Evolutionary conservation across 2,888 invertebrate genomes (phyloP).

Genomic region (Hirtodrosophila alboralis): DNA sequence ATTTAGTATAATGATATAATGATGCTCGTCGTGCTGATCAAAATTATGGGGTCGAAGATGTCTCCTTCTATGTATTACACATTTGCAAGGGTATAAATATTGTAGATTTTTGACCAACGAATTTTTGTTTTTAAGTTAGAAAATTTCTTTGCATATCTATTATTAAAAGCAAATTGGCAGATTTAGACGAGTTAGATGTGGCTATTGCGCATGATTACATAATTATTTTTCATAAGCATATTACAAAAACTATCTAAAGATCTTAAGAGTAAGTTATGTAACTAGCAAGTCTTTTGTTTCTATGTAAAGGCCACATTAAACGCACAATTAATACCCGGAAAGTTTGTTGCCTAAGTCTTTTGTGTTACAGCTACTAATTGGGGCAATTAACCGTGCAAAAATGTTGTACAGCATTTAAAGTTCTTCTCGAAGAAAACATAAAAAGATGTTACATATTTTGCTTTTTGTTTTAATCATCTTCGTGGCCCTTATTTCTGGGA

Average conservation of each 20-base stretch:
- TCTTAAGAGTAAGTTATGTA: slow-evolving; percentile 19
- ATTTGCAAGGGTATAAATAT: too few relatives aligned
- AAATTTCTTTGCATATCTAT: too few relatives aligned
- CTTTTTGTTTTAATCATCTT: too few relatives aligned
- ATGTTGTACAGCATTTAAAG: not conserved
- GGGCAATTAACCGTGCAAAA: slow-evolving; percentile 22
- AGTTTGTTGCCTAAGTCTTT: slow-evolving; percentile 74
- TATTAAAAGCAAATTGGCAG: too few relatives aligned
- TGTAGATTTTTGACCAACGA: too few relatives aligned
- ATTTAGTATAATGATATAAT: too few relatives aligned
- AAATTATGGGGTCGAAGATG: too few relatives aligned
- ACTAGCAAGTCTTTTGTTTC: slow-evolving; percentile 24
- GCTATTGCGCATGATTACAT: not conserved
- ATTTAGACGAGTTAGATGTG: too few relatives aligned
- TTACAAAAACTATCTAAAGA: slow-evolving; percentile 18
- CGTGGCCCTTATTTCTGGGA: too few relatives aligned
- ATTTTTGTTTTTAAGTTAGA: too few relatives aligned
- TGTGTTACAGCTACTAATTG: slow-evolving; percentile 59
- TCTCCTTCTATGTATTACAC: too few relatives aligned
- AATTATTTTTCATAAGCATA: not conserved
- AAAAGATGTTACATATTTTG: slow-evolving; percentile 29
- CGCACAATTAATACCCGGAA: slow-evolving; percentile 55
- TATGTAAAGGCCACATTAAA: slow-evolving; percentile 33
- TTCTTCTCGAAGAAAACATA: slow-evolving; percentile 15
- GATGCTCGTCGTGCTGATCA: too few relatives aligned